These are phyloP conservation scores for Hirtodrosophila duncani DNA, from an alignment of 2,888 invertebrate genomes.

Conservation along the genomic window DNA sequence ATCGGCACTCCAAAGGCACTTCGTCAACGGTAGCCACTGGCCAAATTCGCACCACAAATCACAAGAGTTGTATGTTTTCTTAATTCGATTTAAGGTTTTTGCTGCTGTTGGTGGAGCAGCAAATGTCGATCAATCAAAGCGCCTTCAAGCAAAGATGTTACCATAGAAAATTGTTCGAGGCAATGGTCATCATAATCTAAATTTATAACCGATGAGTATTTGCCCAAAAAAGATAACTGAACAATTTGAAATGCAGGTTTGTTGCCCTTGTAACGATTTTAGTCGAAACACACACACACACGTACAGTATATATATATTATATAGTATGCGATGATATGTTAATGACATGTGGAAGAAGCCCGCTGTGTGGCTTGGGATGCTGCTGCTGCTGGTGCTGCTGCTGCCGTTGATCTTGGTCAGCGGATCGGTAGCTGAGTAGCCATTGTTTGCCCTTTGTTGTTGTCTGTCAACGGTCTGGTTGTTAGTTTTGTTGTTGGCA, in stretches of 20 bases:
- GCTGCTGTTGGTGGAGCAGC: slow-evolving; percentile 11
- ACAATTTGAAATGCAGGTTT: slow-evolving; percentile 26
- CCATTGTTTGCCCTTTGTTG: slow-evolving; percentile 38
- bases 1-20: slow-evolving; percentile 39
- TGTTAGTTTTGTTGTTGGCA: slow-evolving; percentile 15
- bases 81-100: slow-evolving; percentile 4
- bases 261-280: slow-evolving; percentile 64
- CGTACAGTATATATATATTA: no score
- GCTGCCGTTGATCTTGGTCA: no score
- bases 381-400: slow-evolving; percentile 32
- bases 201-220: slow-evolving; percentile 18
- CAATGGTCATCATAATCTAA: slow-evolving; percentile 50
- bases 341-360: slow-evolving; percentile 55
- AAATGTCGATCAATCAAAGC: slow-evolving; percentile 58
- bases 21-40: slow-evolving; percentile 28
- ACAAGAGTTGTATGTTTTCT: slow-evolving; percentile 19
- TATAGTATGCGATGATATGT: slow-evolving; percentile 61
- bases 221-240: slow-evolving; percentile 23
- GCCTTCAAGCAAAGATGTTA: slow-evolving; percentile 50
- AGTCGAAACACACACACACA: slow-evolving; percentile 25
- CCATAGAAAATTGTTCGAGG: slow-evolving; percentile 49
- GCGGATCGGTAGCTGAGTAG: slow-evolving; percentile 52
- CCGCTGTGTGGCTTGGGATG: slow-evolving; percentile 14
- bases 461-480: slow-evolving; percentile 18
- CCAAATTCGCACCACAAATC: slow-evolving; percentile 36